A percentile compares a stretch with the other conserved stretches of the same genome.
Conservation (phyloP, 2,113 vertebrate genomes). For the Hippocampus abdominalis region DNA sequence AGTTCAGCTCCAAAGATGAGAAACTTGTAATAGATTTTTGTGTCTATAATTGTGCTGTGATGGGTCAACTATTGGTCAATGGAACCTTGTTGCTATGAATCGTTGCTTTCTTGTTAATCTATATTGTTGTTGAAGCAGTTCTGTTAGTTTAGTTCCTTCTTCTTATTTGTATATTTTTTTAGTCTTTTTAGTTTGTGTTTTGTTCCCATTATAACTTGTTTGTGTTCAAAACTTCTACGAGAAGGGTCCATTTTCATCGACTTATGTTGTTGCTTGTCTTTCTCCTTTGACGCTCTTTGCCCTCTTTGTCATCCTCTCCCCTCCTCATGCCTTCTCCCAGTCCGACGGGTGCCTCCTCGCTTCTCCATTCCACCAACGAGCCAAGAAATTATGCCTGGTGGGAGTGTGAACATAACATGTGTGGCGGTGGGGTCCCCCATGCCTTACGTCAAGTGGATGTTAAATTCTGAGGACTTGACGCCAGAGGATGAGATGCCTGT, state of each 20-base stretch:
- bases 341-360: constrained; percentile 93
- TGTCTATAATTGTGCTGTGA: constrained; percentile 97
- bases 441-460: constrained; percentile 99
- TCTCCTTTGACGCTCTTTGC: constrained; percentile 69
- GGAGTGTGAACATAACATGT: constrained; percentile 97
- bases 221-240: constrained; percentile 59
- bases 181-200: constrained; percentile 64
- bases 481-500: constrained; percentile 98
- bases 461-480: constrained; percentile 91
- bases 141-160: constrained; percentile 79
- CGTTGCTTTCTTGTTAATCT: constrained; percentile 95
- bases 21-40: constrained; percentile 99
- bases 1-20: constrained; percentile 88
- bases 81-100: constrained; percentile 98
- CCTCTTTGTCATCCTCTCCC: constrained; percentile 73
- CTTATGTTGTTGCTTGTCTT: constrained; percentile 80
- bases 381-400: constrained; percentile 98
- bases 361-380: constrained; percentile 95
- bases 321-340: constrained; percentile 75
- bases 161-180: constrained; percentile 71
- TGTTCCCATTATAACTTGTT: constrained; percentile 65
- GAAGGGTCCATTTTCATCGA: constrained; percentile 68
- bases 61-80: constrained; percentile 93
- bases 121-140: constrained; percentile 96
- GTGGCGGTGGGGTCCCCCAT: constrained; percentile 98